Conservation (phyloP, 2,797 vertebrate genomes). For the Lagothrix lagotricha region DNA sequence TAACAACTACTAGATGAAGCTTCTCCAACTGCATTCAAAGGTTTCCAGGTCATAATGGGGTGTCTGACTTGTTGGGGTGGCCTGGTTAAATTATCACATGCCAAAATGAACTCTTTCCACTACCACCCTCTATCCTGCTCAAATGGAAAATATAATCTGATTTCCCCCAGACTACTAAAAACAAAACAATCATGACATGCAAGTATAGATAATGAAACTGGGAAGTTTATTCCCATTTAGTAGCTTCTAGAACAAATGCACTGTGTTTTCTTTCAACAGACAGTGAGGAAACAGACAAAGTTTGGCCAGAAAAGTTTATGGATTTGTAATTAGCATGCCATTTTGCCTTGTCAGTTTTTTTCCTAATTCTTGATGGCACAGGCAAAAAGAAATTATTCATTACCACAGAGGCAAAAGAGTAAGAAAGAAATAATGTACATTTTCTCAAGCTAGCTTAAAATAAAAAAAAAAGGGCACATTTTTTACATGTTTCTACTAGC, state of each 20-base stretch:
- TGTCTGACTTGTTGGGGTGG: not conserved
- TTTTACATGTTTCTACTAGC: not conserved
- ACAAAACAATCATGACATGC: conserved; percentile 19
- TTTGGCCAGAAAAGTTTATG: not conserved
- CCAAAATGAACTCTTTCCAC: not conserved
- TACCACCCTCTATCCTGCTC: not conserved
- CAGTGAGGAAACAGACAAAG: conserved; percentile 9
- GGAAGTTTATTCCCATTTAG: conserved; percentile 30
- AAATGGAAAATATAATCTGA: conserved; percentile 12
- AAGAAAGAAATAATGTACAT: not conserved
- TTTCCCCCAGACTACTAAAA: conserved; percentile 35
- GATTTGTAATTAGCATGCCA: not conserved
- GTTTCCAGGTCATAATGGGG: not conserved
- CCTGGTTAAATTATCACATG: not conserved
- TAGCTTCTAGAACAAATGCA: not conserved
- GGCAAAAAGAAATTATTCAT: not conserved
- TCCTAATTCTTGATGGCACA: not conserved
- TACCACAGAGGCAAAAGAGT: not conserved
- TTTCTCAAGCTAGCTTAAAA: not conserved
- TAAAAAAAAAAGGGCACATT: not conserved
- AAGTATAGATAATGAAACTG: conserved; percentile 23
- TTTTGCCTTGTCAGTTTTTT: not conserved
- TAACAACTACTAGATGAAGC: conserved; percentile 82
- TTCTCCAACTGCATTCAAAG: not conserved
- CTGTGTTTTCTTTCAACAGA: not conserved